Conservation (phyloP, 2,888 invertebrate species). For the Cephus rjabovi region DNA sequence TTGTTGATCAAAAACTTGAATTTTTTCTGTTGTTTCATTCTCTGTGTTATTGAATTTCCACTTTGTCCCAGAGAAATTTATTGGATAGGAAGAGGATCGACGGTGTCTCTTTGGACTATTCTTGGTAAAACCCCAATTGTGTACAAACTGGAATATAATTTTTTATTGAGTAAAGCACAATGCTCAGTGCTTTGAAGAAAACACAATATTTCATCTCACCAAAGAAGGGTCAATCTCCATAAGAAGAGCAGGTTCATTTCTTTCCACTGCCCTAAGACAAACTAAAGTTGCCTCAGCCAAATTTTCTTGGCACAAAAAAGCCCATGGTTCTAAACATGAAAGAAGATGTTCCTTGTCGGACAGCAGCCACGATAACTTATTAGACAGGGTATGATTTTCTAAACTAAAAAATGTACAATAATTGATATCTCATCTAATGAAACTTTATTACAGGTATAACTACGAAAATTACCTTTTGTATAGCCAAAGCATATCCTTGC, state of each 20-base stretch:
- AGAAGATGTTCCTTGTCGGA: conserved; percentile 73
- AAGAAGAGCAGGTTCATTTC: conserved; percentile 72
- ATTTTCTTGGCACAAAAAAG: conserved; percentile 72
- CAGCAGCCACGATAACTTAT: conserved; percentile 73
- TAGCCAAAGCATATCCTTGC: conserved; percentile 70
- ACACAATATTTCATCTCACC: conserved; percentile 46
- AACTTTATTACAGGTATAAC: background rate
- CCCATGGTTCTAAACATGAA: conserved; percentile 71
- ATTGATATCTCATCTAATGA: conserved; percentile 4
- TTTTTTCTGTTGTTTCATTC: background rate
- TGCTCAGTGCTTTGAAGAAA: background rate
- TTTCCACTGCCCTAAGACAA: conserved; percentile 74
- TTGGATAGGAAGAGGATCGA: conserved; percentile 62
- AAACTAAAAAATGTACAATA: conserved; percentile 59
- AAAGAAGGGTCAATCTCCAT: conserved; percentile 74
- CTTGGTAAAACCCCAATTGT: conserved; percentile 53
- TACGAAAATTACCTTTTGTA: conserved; percentile 61
- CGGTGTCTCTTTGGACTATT: conserved; percentile 57
- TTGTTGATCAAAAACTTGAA: background rate
- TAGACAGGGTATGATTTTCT: conserved; percentile 71
- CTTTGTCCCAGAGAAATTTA: conserved; percentile 44
- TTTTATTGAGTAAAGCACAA: background rate
- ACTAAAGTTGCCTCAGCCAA: conserved; percentile 74
- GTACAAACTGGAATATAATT: conserved; percentile 47
- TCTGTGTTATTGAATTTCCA: conserved; percentile 12